A percentile compares a stretch with the other conserved stretches of the same genome.
These are phyloP conservation scores for Apistogramma diplotaenia DNA, from an alignment of 2,113 vertebrate genomes.

Conservation along the genomic window DNA sequence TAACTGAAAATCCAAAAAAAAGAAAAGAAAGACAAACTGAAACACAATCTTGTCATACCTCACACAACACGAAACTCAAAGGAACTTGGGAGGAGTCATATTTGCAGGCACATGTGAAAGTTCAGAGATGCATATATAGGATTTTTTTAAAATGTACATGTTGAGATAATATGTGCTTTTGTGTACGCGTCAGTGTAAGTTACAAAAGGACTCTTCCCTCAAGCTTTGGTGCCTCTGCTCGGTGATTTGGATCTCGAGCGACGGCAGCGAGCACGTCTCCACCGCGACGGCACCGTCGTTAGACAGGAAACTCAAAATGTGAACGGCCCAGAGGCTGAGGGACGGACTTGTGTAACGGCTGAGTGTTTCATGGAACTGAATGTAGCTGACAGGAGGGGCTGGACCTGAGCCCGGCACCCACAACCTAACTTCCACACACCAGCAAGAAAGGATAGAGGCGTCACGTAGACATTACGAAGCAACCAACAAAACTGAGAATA, in stretches of 20 bases:
- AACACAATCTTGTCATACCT: constrained; percentile 82
- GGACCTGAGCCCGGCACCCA: constrained; percentile 71
- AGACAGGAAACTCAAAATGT: constrained; percentile 49
- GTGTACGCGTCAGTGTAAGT: constrained; percentile 58
- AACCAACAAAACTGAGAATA: constrained; percentile 71
- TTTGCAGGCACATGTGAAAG: constrained; percentile 70
- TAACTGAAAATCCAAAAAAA: constrained; percentile 61
- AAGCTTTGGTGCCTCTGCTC: constrained; percentile 39
- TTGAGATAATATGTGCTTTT: constrained; percentile 68
- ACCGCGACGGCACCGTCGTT: constrained; percentile 12
- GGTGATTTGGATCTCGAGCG: constrained; percentile 25
- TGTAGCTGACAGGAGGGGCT: constrained; percentile 80
- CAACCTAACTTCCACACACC: constrained; percentile 81
- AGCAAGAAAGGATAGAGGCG: constrained; percentile 76
- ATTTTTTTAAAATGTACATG: constrained; percentile 47
- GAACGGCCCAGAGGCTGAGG: constrained; percentile 60
- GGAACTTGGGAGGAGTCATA: constrained; percentile 71
- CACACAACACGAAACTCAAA: constrained; percentile 80
- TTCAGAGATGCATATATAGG: constrained; percentile 61
- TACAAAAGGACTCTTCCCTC: constrained; percentile 63
- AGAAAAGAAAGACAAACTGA: constrained; percentile 51
- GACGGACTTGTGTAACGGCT: constrained; percentile 63
- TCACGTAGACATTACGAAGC: constrained; percentile 71
- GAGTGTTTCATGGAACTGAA: constrained; percentile 80
- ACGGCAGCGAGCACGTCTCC: constrained; percentile 18